Conservation (phyloP, 2,888 invertebrate genomes). For the Lasioglossum marginatum region DNA sequence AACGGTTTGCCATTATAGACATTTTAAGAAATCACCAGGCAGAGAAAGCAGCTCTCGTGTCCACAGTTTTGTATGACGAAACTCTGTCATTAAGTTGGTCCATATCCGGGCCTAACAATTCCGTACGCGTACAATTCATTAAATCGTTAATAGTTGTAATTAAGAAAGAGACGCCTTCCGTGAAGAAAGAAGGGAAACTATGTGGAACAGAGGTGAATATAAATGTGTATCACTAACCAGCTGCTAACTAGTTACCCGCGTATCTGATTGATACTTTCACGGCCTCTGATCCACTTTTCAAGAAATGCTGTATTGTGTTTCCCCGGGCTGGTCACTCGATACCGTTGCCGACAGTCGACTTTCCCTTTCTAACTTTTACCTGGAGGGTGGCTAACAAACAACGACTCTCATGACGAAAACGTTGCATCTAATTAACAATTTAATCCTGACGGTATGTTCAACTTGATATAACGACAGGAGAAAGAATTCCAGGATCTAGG, state of each 20-base stretch:
- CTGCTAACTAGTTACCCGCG: constrained; percentile 3
- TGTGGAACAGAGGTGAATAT: not conserved
- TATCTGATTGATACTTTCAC: constrained; percentile 36
- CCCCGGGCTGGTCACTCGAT: constrained; percentile 1
- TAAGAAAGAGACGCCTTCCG: not conserved
- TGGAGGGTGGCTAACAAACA: not conserved
- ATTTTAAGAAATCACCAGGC: not conserved
- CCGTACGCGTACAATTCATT: not conserved
- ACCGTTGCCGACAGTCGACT: not conserved
- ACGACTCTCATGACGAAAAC: not conserved
- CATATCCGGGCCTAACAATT: not conserved
- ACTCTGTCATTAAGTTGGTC: constrained; percentile 13
- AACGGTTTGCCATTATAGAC: not conserved
- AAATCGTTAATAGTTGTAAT: not conserved
- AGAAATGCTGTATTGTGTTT: constrained; percentile 25
- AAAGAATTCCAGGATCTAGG: too few species aligned
- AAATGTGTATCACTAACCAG: constrained; percentile 12
- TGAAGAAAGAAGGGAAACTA: not conserved
- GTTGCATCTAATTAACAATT: not conserved
- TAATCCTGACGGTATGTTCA: too few species aligned
- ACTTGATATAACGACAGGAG: not conserved
- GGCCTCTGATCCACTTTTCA: constrained; percentile 27
- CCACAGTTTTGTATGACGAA: not conserved
- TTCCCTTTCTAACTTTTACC: constrained; percentile 4
- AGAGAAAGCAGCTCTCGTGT: not conserved